Base-by-base conservation (phyloP, 2,888 invertebrate species). In the Luffia ferchaultella region DNA sequence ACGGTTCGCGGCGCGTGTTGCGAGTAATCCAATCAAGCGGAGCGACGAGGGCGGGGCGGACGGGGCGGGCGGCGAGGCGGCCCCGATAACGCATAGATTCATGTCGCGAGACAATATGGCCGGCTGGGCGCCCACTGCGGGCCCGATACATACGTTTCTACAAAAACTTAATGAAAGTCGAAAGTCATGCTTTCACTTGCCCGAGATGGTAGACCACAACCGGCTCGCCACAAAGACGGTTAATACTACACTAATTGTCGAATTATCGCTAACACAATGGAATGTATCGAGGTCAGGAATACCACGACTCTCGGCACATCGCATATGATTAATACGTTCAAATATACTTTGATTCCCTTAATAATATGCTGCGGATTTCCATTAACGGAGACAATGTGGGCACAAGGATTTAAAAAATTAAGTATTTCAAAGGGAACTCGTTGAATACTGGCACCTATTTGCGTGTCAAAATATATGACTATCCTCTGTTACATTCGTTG, bases 131-230 rank as follows among this genome's bases (percentile, higher is more conserved):
- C 30, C 12, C 30, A 12, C 62, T 62, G 63, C 62, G 63, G 64
- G 62, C 64, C 61, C 71, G 73, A 76, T 75, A 73, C 77, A 79
- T 68, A 76, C 67, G 68, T 69, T 72, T 68, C 66, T 62, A 80
- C 79, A 82, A 82, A 82, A 82, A 80, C 73, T 71, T 73, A 78
- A 82, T 73, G 82, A 80, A 80, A 80, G 80, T 80, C 71, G 82
- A 83, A 80, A 83, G 82, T 77, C 65, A 73, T 73, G 76, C 82
- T 83, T 83, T 83, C 82, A 82, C 82, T 82, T 67, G 77, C 69
- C 68, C 68, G 64, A 72, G 64, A 69, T 70, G 73, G 75, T 76
- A 74, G 73, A 70, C 67, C 66, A 73, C 71, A 70, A 50, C 54
- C 50, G 53, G 52, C 53, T 53, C 54, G 40, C 40, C 51, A 56